Percentiles rank a stretch among this genome's conserved stretches.
These are phyloP conservation scores for Dufourea novaeangliae DNA, from an alignment of 1,140 invertebrate genomes.

Conservation along the genomic window DNA sequence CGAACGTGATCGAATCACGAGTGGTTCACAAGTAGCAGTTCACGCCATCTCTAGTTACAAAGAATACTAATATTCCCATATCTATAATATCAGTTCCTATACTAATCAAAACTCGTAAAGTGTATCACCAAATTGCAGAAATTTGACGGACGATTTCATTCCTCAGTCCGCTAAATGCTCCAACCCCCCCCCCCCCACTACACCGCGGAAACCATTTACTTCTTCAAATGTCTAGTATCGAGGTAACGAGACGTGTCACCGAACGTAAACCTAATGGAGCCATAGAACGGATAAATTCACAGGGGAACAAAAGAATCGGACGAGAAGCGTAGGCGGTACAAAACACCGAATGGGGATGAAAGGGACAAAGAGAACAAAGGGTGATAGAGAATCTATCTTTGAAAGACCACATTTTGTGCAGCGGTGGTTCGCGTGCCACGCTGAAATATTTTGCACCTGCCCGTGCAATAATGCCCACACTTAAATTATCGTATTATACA, in stretches of 20 bases:
- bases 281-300: neutral
- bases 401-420: conserved; percentile 3
- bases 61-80: too few relatives aligned
- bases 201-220: too few relatives aligned
- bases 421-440: conserved; percentile 7
- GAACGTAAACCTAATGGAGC: neutral
- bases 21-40: too few relatives aligned
- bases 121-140: too few relatives aligned
- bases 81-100: too few relatives aligned
- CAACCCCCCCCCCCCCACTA: too few relatives aligned
- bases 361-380: neutral
- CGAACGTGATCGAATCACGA: too few relatives aligned
- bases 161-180: too few relatives aligned
- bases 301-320: neutral
- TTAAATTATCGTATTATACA: conserved; percentile 68
- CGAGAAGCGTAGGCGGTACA: neutral
- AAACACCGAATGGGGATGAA: neutral
- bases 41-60: too few relatives aligned
- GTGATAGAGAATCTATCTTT: neutral
- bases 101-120: too few relatives aligned
- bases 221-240: too few relatives aligned
- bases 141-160: too few relatives aligned
- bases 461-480: conserved; percentile 58
- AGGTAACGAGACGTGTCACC: neutral
- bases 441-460: conserved; percentile 71